Evolutionary conservation across 2,113 vertebrate genomes (phyloP).

Genomic region (Notiomystis cincta): DNA sequence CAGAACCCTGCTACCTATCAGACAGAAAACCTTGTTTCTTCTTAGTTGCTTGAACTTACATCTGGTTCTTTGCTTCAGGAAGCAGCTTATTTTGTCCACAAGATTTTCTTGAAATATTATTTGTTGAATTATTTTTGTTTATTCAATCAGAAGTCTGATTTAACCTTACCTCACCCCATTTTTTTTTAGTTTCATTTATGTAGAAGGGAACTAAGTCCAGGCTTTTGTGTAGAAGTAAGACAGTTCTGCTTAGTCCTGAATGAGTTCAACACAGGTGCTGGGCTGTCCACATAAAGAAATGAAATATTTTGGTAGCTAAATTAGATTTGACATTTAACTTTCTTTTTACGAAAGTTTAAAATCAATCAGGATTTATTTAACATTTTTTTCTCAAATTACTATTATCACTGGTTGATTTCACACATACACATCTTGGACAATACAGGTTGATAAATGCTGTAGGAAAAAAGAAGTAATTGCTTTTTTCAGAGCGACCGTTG

Average conservation of each 20-base stretch:
- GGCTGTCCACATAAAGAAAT: background rate
- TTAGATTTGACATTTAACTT: background rate
- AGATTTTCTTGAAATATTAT: background rate
- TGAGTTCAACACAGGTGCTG: background rate
- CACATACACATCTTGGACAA: accelerated
- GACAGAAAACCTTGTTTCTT: background rate
- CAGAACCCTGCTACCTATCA: background rate
- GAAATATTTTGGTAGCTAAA: background rate
- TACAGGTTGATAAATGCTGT: background rate
- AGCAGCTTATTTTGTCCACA: background rate
- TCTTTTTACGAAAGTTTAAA: background rate
- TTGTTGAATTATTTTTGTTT: background rate
- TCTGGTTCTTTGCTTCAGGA: background rate
- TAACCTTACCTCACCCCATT: background rate
- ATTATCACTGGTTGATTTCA: accelerated
- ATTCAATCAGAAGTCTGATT: background rate
- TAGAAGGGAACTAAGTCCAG: background rate
- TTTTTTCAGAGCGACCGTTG: conserved; percentile 88
- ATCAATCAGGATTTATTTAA: background rate
- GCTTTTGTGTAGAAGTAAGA: background rate
- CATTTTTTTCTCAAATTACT: background rate
- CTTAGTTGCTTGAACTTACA: background rate
- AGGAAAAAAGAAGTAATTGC: background rate
- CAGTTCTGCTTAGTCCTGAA: background rate
- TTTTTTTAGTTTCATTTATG: background rate